Percentiles rank a stretch among this genome's conserved stretches.
Evolutionary conservation across 2,888 invertebrate species (phyloP).

Genomic region (Parnassius apollo): DNA sequence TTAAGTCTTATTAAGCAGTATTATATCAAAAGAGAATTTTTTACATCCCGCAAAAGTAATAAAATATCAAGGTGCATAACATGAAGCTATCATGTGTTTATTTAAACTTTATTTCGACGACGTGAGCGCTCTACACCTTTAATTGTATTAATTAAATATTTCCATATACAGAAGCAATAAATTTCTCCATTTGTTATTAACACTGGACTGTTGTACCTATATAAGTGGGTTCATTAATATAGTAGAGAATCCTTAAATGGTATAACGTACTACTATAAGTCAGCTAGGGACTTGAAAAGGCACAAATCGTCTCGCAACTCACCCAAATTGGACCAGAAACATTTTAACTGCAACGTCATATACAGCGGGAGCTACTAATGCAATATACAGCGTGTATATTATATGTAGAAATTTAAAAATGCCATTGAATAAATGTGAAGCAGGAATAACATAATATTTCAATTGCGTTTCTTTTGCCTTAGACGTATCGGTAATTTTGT

Average conservation of each 20-base stretch:
- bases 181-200: conserved; percentile 29
- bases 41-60: neutral
- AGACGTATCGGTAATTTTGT: too few relatives aligned
- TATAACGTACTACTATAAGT: conserved; percentile 29
- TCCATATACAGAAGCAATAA: conserved; percentile 26
- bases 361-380: conserved; percentile 31
- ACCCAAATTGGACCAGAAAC: conserved; percentile 39
- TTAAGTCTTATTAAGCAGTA: conserved; percentile 6
- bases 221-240: conserved; percentile 30
- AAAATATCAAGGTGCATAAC: conserved; percentile 11
- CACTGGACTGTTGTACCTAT: conserved; percentile 12
- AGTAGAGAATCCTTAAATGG: conserved; percentile 28
- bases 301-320: conserved; percentile 38
- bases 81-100: conserved; percentile 5
- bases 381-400: conserved; percentile 26
- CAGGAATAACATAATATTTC: too few relatives aligned
- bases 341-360: conserved; percentile 43
- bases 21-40: conserved; percentile 1
- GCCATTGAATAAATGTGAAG: too few relatives aligned
- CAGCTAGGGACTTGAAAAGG: conserved; percentile 27
- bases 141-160: conserved; percentile 31
- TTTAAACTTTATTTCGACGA: conserved; percentile 7
- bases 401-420: neutral
- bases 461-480: too few relatives aligned
- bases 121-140: conserved; percentile 17